A percentile compares a stretch with the other conserved stretches of the same genome.
Conservation (phyloP, 2,888 invertebrate genomes). For the Charanyca ferruginea region DNA sequence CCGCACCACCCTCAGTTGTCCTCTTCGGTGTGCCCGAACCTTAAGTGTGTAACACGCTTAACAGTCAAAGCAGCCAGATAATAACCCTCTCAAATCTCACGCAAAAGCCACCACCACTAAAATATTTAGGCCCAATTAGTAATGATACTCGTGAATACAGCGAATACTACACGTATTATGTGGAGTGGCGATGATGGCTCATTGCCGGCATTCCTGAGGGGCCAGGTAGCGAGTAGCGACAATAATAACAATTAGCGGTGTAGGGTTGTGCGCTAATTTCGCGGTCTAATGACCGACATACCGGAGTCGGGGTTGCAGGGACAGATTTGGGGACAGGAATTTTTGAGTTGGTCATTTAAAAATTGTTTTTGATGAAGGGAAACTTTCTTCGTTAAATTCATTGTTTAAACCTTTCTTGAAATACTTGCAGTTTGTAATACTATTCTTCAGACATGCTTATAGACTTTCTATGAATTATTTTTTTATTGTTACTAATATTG, state of each 20-base stretch:
- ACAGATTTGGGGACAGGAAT: slow-evolving; percentile 37
- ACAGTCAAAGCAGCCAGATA: not conserved
- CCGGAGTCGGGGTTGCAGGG: slow-evolving; percentile 61
- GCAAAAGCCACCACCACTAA: slow-evolving; percentile 18
- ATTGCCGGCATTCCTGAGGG: slow-evolving; percentile 57
- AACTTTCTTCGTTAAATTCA: too few species aligned
- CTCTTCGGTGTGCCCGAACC: too few species aligned
- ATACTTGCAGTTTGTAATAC: too few species aligned
- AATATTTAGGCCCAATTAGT: slow-evolving; percentile 46
- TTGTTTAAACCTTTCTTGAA: too few species aligned
- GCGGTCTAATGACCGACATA: slow-evolving; percentile 75
- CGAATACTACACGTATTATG: slow-evolving; percentile 48
- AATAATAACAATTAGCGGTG: slow-evolving; percentile 75
- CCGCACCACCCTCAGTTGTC: too few species aligned
- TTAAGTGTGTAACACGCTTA: not conserved
- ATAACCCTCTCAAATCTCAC: not conserved
- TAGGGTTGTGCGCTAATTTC: slow-evolving; percentile 76
- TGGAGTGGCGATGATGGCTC: slow-evolving; percentile 41
- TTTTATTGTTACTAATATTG: too few species aligned
- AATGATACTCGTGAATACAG: slow-evolving; percentile 24
- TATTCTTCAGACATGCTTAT: too few species aligned
- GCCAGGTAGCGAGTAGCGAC: slow-evolving; percentile 69
- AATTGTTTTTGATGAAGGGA: not conserved
- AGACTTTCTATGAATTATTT: too few species aligned
- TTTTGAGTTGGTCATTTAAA: not conserved